These are phyloP conservation scores for Odobenus rosmarus DNA, from an alignment of 2,113 vertebrate species.

Conservation along the genomic window DNA sequence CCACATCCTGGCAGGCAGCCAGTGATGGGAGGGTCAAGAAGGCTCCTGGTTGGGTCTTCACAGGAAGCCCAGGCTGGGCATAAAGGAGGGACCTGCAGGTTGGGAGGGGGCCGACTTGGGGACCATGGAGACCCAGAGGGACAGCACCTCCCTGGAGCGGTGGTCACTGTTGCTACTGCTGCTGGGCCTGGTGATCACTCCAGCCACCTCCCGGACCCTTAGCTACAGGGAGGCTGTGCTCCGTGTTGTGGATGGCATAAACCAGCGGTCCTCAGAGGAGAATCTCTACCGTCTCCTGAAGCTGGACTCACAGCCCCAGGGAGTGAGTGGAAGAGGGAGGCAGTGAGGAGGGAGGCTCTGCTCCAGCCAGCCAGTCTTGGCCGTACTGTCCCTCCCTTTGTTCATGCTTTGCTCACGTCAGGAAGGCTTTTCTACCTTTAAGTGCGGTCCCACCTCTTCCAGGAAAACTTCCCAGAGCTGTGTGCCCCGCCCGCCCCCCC, in stretches of 20 bases:
- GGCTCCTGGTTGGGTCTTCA: neutral
- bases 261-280: neutral
- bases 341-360: no score
- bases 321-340: neutral
- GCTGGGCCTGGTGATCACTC: neutral
- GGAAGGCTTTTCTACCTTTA: neutral
- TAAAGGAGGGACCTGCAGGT: neutral
- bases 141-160: neutral
- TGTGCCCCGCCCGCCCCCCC: neutral
- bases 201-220: accelerated
- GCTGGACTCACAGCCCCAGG: neutral
- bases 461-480: neutral
- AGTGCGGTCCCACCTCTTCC: neutral
- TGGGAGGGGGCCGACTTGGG: neutral
- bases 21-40: neutral
- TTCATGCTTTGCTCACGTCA: neutral
- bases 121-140: slow-evolving; percentile 39
- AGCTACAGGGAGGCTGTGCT: slow-evolving; percentile 17
- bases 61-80: neutral
- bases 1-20: neutral
- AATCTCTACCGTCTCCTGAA: slow-evolving; percentile 62
- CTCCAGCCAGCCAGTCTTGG: accelerated
- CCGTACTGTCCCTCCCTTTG: neutral
- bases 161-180: neutral
- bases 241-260: slow-evolving; percentile 39